A percentile compares a stretch with the other conserved stretches of the same genome.
Conservation (phyloP, 2,113 vertebrate genomes). For the Microcebus murinus region DNA sequence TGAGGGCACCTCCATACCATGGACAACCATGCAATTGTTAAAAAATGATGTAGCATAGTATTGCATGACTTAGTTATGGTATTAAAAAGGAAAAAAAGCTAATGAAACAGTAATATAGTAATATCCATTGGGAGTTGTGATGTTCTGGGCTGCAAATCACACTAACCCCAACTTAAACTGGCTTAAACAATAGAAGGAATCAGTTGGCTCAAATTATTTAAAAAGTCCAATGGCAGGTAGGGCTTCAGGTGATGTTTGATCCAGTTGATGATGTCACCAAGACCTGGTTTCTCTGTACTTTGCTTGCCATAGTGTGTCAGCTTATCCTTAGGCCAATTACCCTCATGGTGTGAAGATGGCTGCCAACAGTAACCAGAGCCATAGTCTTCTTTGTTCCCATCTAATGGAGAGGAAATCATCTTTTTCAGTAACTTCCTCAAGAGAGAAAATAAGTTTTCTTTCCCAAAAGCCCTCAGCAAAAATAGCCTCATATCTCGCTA, state of each 20-base stretch:
- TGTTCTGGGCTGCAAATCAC: neutral
- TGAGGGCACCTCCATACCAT: neutral
- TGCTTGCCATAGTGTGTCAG: neutral
- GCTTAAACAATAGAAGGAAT: slow-evolving; percentile 6
- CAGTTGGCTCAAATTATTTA: neutral
- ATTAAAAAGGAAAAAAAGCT: neutral
- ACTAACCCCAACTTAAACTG: neutral
- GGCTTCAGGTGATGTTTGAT: neutral
- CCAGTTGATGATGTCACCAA: neutral
- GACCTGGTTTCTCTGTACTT: neutral
- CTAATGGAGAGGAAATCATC: neutral
- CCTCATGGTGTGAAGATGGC: neutral
- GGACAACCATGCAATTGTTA: neutral
- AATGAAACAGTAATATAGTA: slow-evolving; percentile 5
- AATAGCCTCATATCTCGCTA: neutral
- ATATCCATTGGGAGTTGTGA: neutral
- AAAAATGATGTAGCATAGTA: neutral
- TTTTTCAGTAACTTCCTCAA: neutral
- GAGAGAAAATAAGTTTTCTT: slow-evolving; percentile 16
- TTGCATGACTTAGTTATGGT: neutral
- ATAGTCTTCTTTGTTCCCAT: neutral
- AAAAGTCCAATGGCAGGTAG: neutral
- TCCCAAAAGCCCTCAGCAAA: neutral
- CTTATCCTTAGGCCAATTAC: neutral
- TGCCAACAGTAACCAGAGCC: neutral